Evolutionary conservation across 2,113 vertebrate species (phyloP).

Genomic region (Gopherus flavomarginatus): DNA sequence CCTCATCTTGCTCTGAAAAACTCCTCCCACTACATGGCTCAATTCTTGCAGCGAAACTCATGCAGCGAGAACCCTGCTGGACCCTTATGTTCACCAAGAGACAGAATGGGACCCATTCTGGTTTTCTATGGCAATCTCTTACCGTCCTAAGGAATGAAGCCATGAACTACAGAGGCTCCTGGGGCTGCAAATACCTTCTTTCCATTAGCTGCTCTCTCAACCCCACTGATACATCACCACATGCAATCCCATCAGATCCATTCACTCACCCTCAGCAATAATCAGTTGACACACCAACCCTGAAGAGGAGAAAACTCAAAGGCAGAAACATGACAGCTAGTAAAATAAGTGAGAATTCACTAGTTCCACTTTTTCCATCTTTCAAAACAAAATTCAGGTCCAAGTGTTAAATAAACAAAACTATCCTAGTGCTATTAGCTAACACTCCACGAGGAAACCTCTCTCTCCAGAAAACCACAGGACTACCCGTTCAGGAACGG

Average conservation of each 20-base stretch:
- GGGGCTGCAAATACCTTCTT: background rate
- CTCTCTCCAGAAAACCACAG: background rate
- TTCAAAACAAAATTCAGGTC: background rate
- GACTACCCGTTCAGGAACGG: rapidly evolving
- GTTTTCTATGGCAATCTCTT: background rate
- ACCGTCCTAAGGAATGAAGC: background rate
- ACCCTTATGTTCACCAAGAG: rapidly evolving
- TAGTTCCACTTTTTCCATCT: background rate
- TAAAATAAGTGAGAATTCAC: background rate
- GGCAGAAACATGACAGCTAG: rapidly evolving
- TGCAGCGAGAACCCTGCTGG: background rate
- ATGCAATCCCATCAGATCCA: background rate
- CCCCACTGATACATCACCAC: background rate
- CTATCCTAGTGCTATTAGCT: background rate
- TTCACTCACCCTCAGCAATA: background rate
- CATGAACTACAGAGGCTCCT: background rate
- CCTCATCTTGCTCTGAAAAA: background rate
- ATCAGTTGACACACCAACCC: background rate
- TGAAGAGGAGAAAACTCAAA: background rate
- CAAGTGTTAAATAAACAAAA: background rate
- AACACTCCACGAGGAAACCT: background rate
- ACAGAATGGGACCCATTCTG: rapidly evolving
- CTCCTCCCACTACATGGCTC: background rate
- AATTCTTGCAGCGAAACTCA: background rate
- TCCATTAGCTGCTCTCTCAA: background rate